phyloP scores from a whole-genome alignment of 2,113 vertebrate species.

The Opisthocomus hoazin region DNA sequence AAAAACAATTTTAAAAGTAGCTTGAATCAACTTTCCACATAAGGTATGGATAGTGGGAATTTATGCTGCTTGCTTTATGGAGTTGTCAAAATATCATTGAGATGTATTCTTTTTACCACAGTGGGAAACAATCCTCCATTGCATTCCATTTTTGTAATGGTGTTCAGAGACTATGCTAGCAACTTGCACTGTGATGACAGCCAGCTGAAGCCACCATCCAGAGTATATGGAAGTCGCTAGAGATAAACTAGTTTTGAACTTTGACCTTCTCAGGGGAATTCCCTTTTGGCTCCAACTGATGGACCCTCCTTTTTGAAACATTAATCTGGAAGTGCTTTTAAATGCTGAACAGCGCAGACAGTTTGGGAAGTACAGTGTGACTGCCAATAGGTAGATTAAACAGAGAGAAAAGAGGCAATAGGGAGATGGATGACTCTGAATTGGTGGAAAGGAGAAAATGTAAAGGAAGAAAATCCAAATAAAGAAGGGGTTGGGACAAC shows the following conservation, averaged over 20 bases:
- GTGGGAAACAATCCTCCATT: background rate
- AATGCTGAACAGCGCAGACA: background rate
- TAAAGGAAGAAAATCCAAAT: background rate
- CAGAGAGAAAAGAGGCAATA: background rate
- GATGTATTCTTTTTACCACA: background rate
- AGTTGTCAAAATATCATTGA: background rate
- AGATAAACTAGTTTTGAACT: background rate
- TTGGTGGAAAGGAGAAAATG: background rate
- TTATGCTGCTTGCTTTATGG: background rate
- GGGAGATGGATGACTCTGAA: background rate
- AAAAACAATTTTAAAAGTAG: background rate
- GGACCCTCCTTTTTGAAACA: background rate
- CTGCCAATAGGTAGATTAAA: background rate
- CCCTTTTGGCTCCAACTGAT: background rate
- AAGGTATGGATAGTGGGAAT: background rate
- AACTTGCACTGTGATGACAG: background rate
- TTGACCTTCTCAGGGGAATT: background rate
- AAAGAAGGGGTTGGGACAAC: background rate
- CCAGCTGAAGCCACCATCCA: background rate
- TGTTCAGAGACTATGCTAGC: background rate
- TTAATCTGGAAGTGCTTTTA: background rate
- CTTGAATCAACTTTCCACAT: background rate
- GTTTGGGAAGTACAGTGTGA: background rate
- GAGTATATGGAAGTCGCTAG: background rate
- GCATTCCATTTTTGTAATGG: background rate